phyloP scores from a whole-genome alignment of 2,113 vertebrate genomes.

The Trachemys scripta region DNA sequence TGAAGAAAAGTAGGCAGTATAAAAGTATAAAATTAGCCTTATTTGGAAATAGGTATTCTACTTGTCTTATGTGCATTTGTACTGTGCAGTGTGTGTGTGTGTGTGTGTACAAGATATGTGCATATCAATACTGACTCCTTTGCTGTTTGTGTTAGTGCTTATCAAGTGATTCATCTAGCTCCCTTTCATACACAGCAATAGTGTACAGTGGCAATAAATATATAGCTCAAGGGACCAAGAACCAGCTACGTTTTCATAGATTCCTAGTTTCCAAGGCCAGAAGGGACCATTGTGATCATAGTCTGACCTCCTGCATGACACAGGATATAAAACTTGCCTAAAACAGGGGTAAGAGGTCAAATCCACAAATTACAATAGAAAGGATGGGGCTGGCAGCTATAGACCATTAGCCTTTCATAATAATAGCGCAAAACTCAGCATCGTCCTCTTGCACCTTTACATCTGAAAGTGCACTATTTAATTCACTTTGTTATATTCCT shows the following conservation, averaged over 20 bases:
- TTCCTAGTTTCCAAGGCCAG: too few relatives aligned
- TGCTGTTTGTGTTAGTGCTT: constrained; percentile 4
- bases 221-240: neutral
- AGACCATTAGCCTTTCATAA: neutral
- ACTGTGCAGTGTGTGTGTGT: neutral
- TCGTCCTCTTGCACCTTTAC: neutral
- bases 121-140: neutral
- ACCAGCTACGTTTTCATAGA: neutral
- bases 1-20: too few relatives aligned
- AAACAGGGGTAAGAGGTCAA: neutral
- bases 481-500: neutral
- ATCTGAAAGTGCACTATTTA: rapidly evolving
- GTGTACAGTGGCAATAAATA: neutral
- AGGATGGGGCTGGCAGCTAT: neutral
- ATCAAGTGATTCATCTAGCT: constrained; percentile 16
- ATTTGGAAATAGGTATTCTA: constrained; percentile 14
- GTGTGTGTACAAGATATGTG: neutral
- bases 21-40: constrained; percentile 17
- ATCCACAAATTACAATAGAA: neutral
- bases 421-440: neutral
- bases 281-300: neutral
- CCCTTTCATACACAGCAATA: neutral
- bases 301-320: neutral
- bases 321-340: neutral
- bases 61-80: neutral